Evolutionary conservation across 2,797 vertebrate species (phyloP).

Genomic region (Allochrocebus solatus): DNA sequence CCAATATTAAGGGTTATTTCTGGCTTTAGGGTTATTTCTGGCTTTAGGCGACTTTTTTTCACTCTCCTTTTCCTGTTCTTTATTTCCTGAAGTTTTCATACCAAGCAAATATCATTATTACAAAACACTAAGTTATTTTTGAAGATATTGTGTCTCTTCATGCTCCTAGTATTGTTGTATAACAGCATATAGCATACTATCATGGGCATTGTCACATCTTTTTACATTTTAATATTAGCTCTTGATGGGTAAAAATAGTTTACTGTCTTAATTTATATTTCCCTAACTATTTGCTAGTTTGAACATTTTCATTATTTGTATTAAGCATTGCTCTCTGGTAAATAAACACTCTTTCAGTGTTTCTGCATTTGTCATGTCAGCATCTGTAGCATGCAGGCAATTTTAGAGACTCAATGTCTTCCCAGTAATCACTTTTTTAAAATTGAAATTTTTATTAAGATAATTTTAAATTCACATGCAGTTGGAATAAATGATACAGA

Average conservation of each 20-base stretch:
- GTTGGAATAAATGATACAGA: background rate
- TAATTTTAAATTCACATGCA: background rate
- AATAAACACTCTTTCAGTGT: background rate
- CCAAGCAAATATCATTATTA: background rate
- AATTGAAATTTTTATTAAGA: background rate
- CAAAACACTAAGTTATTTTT: background rate
- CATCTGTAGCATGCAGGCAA: background rate
- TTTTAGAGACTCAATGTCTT: background rate
- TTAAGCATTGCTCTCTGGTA: background rate
- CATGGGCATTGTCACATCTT: background rate
- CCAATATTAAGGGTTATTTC: background rate
- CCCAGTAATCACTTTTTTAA: background rate
- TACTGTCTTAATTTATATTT: background rate
- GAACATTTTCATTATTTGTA: background rate
- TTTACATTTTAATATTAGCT: background rate
- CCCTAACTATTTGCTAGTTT: background rate
- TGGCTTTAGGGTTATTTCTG: background rate
- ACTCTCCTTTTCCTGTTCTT: constrained; percentile 6
- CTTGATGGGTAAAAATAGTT: background rate
- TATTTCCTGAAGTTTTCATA: constrained; percentile 5
- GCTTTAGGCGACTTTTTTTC: background rate
- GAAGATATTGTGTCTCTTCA: background rate
- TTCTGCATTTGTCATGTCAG: background rate
- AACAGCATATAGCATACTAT: background rate
- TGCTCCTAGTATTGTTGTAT: background rate